These are phyloP conservation scores for Melanotus villosus DNA, from an alignment of 2,888 invertebrate species.

Conservation along the genomic window DNA sequence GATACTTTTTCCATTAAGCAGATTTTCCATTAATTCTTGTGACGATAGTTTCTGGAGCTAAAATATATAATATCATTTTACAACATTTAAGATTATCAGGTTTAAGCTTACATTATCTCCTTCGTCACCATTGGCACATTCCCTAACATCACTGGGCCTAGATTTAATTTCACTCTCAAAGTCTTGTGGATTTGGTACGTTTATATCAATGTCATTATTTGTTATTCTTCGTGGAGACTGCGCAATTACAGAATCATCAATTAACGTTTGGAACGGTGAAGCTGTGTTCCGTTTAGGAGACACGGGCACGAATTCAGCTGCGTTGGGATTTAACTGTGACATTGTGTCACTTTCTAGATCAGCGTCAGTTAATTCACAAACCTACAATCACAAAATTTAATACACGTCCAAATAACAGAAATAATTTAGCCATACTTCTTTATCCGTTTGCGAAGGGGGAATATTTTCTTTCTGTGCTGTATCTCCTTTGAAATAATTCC, in stretches of 20 bases:
- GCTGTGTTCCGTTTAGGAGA: constrained; percentile 72
- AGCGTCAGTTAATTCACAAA: constrained; percentile 56
- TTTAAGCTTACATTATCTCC: constrained; percentile 58
- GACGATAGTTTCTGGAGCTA: constrained; percentile 60
- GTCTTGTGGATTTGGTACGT: constrained; percentile 73
- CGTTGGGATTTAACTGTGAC: constrained; percentile 87
- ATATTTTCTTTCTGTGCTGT: constrained; percentile 73
- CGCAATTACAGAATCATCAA: constrained; percentile 70
- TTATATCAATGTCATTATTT: constrained; percentile 72
- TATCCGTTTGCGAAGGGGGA: constrained; percentile 69
- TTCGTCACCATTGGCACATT: constrained; percentile 73
- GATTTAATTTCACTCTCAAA: constrained; percentile 76
- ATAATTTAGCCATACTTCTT: constrained; percentile 53
- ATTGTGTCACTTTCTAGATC: constrained; percentile 74
- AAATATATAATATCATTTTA: too few relatives aligned
- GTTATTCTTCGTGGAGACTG: constrained; percentile 82
- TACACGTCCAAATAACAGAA: background rate
- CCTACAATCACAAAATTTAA: constrained; percentile 49
- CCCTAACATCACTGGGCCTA: constrained; percentile 74
- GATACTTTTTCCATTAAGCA: constrained; percentile 67
- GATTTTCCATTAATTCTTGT: constrained; percentile 65
- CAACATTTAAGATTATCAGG: too few relatives aligned
- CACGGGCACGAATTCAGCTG: constrained; percentile 86
- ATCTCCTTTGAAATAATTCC: constrained; percentile 85
- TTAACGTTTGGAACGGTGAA: constrained; percentile 65